phyloP scores from a whole-genome alignment of 2,113 vertebrate genomes.

The Chunga burmeisteri region DNA sequence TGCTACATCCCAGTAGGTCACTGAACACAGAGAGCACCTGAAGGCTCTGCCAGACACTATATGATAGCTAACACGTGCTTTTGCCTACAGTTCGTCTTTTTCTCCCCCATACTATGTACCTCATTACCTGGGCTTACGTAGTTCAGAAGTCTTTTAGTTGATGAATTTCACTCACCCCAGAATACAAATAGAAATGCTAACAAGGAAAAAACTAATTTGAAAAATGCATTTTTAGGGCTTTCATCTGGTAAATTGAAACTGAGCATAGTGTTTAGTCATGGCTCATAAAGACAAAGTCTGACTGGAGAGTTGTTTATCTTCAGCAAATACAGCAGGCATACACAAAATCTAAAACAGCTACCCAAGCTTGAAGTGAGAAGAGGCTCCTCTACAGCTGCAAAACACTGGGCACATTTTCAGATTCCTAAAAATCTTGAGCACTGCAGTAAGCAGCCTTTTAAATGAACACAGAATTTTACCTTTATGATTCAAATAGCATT shows the following conservation, averaged over 20 bases:
- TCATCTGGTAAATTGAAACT: slow-evolving; percentile 25
- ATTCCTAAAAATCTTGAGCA: neutral
- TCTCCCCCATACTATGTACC: neutral
- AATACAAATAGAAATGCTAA: slow-evolving; percentile 17
- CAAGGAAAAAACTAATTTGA: neutral
- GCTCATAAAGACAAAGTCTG: slow-evolving; percentile 8
- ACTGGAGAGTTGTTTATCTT: slow-evolving; percentile 11
- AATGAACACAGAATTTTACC: neutral
- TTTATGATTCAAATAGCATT: neutral
- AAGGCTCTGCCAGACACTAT: accelerated
- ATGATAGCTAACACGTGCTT: neutral
- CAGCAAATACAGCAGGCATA: neutral
- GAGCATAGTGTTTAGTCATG: slow-evolving; percentile 1
- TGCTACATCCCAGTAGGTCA: neutral
- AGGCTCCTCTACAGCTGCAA: neutral
- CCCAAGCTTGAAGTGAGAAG: neutral
- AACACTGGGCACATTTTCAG: neutral
- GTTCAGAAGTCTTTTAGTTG: neutral
- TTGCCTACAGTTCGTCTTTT: neutral
- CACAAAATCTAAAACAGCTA: neutral
- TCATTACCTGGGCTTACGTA: neutral
- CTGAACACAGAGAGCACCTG: neutral
- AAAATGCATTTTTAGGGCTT: slow-evolving; percentile 18
- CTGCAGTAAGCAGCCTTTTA: neutral
- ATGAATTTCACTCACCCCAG: neutral